Base-by-base conservation (phyloP, 2,888 invertebrate genomes). In the Balanococcus diminutus region DNA sequence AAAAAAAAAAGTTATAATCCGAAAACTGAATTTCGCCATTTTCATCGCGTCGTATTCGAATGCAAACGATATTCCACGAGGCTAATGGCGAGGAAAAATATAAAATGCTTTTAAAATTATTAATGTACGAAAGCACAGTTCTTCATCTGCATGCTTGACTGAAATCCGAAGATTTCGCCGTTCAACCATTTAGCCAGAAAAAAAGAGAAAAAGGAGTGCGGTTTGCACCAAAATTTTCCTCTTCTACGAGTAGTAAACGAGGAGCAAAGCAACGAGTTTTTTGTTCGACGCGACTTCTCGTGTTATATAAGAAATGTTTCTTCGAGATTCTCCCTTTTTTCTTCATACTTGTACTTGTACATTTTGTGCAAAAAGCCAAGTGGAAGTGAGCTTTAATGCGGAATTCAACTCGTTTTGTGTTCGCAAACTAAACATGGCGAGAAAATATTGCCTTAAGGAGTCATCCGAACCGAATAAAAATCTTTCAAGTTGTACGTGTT, bases 101-200 rank as follows among this genome's bases (percentile, higher is more conserved):
- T 82, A 56, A 82, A 82, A 82, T 56, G 82, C 82, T 82, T 82
- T 82, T 82, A 82, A 82, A 82, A 82, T 82, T 82, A 82, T 82
- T 82, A 82, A 79, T 36, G 75, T 36, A 79, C 75, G 75, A 79
- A 79, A 79, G 75, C 75, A 36, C 75, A 79, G 75, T 79, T 79
- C 75, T 79, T 79, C 75, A 36, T 79, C 75, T 31, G 36, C 75
- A 79, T 79, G 75, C 28, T 79, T 79, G 36, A 36, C 19, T 79
- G 75, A 79, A 36, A 79, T 79, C 75, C 75, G 36, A 79, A 79
- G 75, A 79, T 32, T 36, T 79, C 36, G 31, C 5, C 28, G 19
- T 79, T 79, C 14, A 72, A 36, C 67, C 75, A 79, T 79, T 79
- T 36, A 79, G 75, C 32, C 32, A 79, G 19, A 79, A n/a, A 25